Evolutionary conservation across 37 sponge, comb jelly and placozoan species (phyloP), one percentile per base, ranked within the genome.

Genomic region (Corticium candelabrum): DNA sequence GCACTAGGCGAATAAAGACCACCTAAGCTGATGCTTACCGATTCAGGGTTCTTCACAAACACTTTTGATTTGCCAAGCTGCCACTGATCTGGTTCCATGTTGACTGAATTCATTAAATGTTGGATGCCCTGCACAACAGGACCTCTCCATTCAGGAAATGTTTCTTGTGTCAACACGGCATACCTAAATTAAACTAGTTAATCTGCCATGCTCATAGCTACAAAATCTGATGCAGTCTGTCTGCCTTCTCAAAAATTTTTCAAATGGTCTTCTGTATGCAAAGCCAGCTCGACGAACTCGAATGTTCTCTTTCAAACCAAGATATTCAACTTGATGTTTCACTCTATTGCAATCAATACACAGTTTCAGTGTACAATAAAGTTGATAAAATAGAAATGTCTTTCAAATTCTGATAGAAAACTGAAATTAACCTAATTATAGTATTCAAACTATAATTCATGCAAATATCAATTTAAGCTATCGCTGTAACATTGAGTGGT

Each of bases 61-160:
- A 96, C 87, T 67, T 96, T 96, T 21, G 89, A 80, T 40, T 69
- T 86, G 3, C 97, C 97, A 32, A 92, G 80, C 83, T 96, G 97
- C 97, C 97, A 96, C 79, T 96, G 97, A 70, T 89, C 90, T 0
- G 93, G 87, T 29, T 96, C 97, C 97, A 96, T 96, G 82, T 88
- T 84, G 73, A 96, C 97, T 4, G 97, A 70, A 69, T 76, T 40
- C 93, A 96, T 90, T 11, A 96, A 81, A 38, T 88, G 89, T 68
- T 80, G 85, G 79, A 92, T 90, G 2, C 97, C 97, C 2, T 86
- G 84, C 34, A 39, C 37, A 15, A 85, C 82, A 35, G 75, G 76
- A 32, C 97, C 97, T 68, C 74, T 38, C 97, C 97, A 96, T 5
- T 35, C 81, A 57, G 97, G 97, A 78, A 84, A 96, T 0, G 97